Base-by-base conservation (phyloP, 2,113 vertebrate genomes). In the Colaptes auratus region DNA sequence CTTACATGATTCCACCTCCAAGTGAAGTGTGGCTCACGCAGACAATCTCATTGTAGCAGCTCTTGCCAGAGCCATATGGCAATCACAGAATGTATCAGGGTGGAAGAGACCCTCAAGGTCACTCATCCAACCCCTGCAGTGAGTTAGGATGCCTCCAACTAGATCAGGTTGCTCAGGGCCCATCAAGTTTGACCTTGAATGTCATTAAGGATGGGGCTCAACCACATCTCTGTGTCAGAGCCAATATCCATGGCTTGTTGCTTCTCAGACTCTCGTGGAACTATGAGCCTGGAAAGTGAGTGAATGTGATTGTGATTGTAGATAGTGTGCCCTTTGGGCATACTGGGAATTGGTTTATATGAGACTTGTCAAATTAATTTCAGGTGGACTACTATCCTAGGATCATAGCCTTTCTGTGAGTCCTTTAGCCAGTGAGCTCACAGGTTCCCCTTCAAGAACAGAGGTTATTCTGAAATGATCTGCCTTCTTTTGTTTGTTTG, bases 361-460 rank as follows among this genome's bases (percentile, higher is more conserved):
- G 48, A 93, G 31, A 92, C 28, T 24, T 55, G 23, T 77, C 60
- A 78, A 82, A 64, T 74, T 50, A 52, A 42, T 75, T 95, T 90
- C 7, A 60, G 53, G 16, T 25, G 14, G 64, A 79, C 15, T 76
- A 3, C 10, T 2, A 1, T 61, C 46, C 53, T 66, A 31, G 24
- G 27, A 48, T 80, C 4, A 1, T 46, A 44, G 53, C 25, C 23
- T 76, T 89, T 92, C 85, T 86, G 31, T 82, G 81, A 86, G 27
- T 91, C 77, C n/a, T 33, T 88, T 90, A 82, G 67, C 82, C 48
- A 65, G 64, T 93, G 76, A 86, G 58, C 55, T 95, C 15, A 17
- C 81, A 83, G 89, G 9, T 56, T 92, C 71, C 24, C 15, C 17
- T 67, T 72, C 53, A 87, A 56, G 92, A 95, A 69, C 7, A 85